Evolutionary conservation across 2,113 vertebrate species (phyloP).

Genomic region (Leptobrachium leishanense): DNA sequence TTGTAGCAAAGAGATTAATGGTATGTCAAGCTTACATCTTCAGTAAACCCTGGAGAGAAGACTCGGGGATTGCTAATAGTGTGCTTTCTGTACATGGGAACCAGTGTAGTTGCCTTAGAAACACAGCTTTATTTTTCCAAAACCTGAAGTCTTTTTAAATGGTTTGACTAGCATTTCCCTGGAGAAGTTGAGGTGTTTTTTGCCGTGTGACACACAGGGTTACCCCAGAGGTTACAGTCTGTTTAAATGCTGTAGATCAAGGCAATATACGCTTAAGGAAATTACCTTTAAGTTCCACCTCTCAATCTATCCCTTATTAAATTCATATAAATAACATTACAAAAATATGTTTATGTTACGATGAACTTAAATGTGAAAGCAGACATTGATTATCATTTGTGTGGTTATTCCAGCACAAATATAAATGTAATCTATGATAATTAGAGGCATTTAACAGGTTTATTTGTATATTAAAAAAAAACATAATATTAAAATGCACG

Average conservation of each 20-base stretch:
- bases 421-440: neutral
- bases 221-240: constrained; percentile 24
- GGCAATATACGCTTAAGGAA: neutral
- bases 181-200: constrained; percentile 26
- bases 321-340: neutral
- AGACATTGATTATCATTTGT: neutral
- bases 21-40: constrained; percentile 29
- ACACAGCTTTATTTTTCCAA: constrained; percentile 21
- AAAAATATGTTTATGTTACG: neutral
- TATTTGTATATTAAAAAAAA: too few species aligned
- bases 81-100: constrained; percentile 26
- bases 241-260: constrained; percentile 3
- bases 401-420: neutral
- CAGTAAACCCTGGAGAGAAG: constrained; percentile 28
- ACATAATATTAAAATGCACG: too few species aligned
- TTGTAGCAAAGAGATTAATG: constrained; percentile 44
- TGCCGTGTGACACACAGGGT: constrained; percentile 4
- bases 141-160: constrained; percentile 13
- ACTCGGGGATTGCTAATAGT: constrained; percentile 28
- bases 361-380: neutral
- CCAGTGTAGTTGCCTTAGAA: constrained; percentile 42
- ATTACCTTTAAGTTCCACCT: neutral
- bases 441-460: neutral
- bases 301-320: neutral
- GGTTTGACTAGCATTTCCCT: constrained; percentile 31